phyloP scores from a whole-genome alignment of 2,888 invertebrate species.

The Hipparchia sbordonii region DNA sequence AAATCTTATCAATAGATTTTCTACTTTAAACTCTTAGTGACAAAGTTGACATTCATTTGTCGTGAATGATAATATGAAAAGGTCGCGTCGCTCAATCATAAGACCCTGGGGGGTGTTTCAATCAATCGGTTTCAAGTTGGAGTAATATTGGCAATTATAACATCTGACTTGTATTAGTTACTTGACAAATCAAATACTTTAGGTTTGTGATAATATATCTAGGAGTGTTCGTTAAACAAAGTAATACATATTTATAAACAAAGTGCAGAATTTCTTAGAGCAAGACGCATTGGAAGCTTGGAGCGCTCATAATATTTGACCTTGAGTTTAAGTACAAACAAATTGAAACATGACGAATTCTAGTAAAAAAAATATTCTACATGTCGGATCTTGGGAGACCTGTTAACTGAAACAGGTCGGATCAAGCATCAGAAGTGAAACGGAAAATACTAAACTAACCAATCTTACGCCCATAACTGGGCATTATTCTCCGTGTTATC shows the following conservation, averaged over 20 bases:
- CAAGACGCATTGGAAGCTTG: background rate
- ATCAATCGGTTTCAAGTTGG: slow-evolving; percentile 35
- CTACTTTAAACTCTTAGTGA: background rate
- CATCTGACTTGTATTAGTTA: slow-evolving; percentile 24
- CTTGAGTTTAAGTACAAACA: no score
- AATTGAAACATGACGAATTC: no score
- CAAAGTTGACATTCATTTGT: slow-evolving; percentile 12
- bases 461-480: no score
- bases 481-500: no score
- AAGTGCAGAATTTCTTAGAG: background rate
- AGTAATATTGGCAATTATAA: slow-evolving; percentile 37
- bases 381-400: no score
- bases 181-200: slow-evolving; percentile 18
- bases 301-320: no score
- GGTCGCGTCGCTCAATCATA: slow-evolving; percentile 27
- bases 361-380: no score
- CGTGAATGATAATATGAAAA: slow-evolving; percentile 8
- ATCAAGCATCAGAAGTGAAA: no score
- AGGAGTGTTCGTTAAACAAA: slow-evolving; percentile 10
- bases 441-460: no score
- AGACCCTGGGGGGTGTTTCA: slow-evolving; percentile 30
- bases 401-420: no score
- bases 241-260: background rate
- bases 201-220: background rate
- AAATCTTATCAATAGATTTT: background rate